Evolutionary conservation across 2,113 vertebrate species (phyloP), one percentile per base, ranked within the genome.

Genomic region (Oophaga pumilio): DNA sequence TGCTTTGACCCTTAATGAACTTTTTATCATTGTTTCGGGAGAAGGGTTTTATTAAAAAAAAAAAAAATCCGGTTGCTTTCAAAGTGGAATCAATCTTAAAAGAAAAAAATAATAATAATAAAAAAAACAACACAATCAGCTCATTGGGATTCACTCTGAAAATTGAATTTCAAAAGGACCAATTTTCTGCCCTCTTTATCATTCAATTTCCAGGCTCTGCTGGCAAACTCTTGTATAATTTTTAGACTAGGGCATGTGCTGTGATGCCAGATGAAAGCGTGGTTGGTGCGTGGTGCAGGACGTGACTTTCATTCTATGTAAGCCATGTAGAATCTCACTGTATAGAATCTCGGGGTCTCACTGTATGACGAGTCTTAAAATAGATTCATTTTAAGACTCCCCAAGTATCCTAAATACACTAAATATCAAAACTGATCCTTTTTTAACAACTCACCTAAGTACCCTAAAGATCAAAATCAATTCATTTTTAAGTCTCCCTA

Each of bases 111-210:
- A n/a, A n/a, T n/a, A n/a, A 43, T 43, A 43, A 43, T 43, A 43
- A 43, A 43, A 43, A 43, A 33, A 43, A 43, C n/a, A 8, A 8
- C 43, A n/a, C 43, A 74, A 28, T 76, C 52, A 88, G 85, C 88
- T 88, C 57, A 50, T 60, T 85, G 80, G 87, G 82, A 57, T 92
- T 91, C 85, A 73, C 89, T 86, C 76, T 24, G 56, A 20, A 60
- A 59, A 60, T 28, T 20, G 53, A 28, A 28, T 80, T 60, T 80
- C 85, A 74, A 22, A n/a, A 24, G 12, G 80, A 83, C 60, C 52
- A 8, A 84, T 86, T 90, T 91, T 90, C 91, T 92, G 90, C 94
- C 90, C 93, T 89, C 89, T 43, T 78, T 78, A 60, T 78, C 71
- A 74, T 50, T 22, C 18, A 20, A 50, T 74, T 74, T 74, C 76